phyloP scores from a whole-genome alignment of 2,113 vertebrate genomes.

The Petaurus breviceps region DNA sequence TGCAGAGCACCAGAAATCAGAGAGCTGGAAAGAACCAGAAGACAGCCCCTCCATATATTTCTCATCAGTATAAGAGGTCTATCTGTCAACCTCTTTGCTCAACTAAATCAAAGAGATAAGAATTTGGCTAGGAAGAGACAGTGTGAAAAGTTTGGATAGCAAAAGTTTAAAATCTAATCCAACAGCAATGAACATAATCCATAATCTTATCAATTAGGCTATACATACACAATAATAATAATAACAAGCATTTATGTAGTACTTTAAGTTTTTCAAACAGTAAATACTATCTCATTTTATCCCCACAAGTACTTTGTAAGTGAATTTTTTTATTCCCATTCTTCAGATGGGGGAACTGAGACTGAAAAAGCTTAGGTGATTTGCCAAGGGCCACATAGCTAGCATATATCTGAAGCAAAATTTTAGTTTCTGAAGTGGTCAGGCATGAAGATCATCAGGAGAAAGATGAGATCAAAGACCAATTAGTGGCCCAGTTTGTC shows the following conservation, averaged over 20 bases:
- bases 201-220: conserved; percentile 1
- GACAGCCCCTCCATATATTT: conserved; percentile 10
- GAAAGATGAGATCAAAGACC: neutral
- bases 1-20: neutral
- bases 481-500: neutral
- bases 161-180: conserved; percentile 13
- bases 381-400: neutral
- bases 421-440: neutral
- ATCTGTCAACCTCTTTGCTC: conserved; percentile 1
- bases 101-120: conserved; percentile 47
- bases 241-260: neutral
- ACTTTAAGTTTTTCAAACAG: neutral
- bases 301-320: neutral
- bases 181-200: neutral
- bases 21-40: conserved; percentile 13
- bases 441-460: neutral
- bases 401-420: neutral
- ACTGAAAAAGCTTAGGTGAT: neutral
- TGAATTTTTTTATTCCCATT: neutral
- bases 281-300: neutral
- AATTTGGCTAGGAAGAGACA: neutral
- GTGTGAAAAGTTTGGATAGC: neutral
- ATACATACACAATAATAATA: neutral
- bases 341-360: neutral
- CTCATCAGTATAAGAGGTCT: neutral